Evolutionary conservation across 2,797 vertebrate species (phyloP), one percentile per base, ranked within the genome.

Genomic region (Phoeniculus purpureus): DNA sequence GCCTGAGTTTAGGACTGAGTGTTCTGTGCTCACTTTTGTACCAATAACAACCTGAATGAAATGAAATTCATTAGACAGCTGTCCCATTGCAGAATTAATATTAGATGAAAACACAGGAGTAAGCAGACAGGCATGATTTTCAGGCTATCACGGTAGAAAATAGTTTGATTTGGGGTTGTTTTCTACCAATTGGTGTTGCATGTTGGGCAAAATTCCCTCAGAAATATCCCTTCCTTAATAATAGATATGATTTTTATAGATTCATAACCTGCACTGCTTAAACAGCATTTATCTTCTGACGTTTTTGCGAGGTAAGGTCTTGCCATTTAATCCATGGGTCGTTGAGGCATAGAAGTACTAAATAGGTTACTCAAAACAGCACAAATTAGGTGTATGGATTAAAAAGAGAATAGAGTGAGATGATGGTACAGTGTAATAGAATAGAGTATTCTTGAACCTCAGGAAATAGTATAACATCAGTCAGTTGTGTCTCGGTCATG

Each of bases 1-100:
- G 67, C 56, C 50, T 90, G 23, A 83, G 47, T 91, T 83, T 83
- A 70, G 80, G 50, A 91, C 87, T 71, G 58, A 64, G 34, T 84
- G 91, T 92, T 84, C 93, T 37, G 19, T 94, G 22, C 50, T 89
- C 23, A 9, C 22, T 51, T 89, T 77, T 4, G 1, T 89, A 48
- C 21, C 45, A 70, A 29, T 85, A 87, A 64, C 56, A 94, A 59
- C 50, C 85, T 40, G 48, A 92, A 65, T 32, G 6, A 58, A 91
- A 54, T 70, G 51, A 12, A 47, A 81, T 90, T 82, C 7, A 23
- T 87, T 79, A 83, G 6, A 27, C 27, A 60, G 3, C 23, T 78
- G 6, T 71, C 50, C 17, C 19, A 5, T 7, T 81, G 67, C 43
- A 54, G 78, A 81, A 72, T 27, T n/a, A 85, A 15, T 72, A 52